Percentiles rank a stretch among this genome's conserved stretches.
Conservation (phyloP, 1,140 invertebrate genomes). For the Neoseiulus cucumeris region DNA sequence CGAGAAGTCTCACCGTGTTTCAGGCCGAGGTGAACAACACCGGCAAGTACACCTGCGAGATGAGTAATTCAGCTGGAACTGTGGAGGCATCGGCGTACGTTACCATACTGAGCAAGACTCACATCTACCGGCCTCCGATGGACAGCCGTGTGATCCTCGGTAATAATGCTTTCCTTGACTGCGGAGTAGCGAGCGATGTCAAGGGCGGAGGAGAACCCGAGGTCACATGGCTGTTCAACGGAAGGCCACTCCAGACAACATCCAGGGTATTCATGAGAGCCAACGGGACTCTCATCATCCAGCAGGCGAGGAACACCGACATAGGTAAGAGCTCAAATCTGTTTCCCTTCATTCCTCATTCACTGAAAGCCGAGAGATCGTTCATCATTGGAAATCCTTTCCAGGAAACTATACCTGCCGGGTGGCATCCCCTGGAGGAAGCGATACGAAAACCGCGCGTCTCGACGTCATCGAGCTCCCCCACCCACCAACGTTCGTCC, state of each 20-base stretch:
- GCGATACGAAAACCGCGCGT: slow-evolving; percentile 61
- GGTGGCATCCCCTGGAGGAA: slow-evolving; percentile 65
- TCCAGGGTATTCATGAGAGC: slow-evolving; percentile 13
- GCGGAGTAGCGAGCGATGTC: background rate
- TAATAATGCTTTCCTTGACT: slow-evolving; percentile 8
- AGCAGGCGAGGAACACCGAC: slow-evolving; percentile 31
- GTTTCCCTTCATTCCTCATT: no score
- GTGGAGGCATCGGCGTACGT: slow-evolving; percentile 59
- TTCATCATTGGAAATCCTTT: no score
- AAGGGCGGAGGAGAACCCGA: slow-evolving; percentile 13
- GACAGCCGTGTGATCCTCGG: slow-evolving; percentile 9
- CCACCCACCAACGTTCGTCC: slow-evolving; percentile 64
- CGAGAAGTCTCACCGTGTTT: slow-evolving; percentile 65
- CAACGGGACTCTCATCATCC: slow-evolving; percentile 15
- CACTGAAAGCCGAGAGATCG: no score
- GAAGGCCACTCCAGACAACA: slow-evolving; percentile 14
- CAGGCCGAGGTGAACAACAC: slow-evolving; percentile 49
- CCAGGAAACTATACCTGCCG: slow-evolving; percentile 31
- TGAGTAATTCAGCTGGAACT: slow-evolving; percentile 66
- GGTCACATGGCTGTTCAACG: slow-evolving; percentile 18
- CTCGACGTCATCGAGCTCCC: slow-evolving; percentile 82
- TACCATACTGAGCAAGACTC: slow-evolving; percentile 46
- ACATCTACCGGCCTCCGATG: slow-evolving; percentile 21
- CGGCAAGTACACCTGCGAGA: slow-evolving; percentile 67
- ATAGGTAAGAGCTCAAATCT: slow-evolving; percentile 29